Percentiles rank a stretch among this genome's conserved stretches.
Conservation (phyloP, 2,797 vertebrate species). For the Falco naumanni region DNA sequence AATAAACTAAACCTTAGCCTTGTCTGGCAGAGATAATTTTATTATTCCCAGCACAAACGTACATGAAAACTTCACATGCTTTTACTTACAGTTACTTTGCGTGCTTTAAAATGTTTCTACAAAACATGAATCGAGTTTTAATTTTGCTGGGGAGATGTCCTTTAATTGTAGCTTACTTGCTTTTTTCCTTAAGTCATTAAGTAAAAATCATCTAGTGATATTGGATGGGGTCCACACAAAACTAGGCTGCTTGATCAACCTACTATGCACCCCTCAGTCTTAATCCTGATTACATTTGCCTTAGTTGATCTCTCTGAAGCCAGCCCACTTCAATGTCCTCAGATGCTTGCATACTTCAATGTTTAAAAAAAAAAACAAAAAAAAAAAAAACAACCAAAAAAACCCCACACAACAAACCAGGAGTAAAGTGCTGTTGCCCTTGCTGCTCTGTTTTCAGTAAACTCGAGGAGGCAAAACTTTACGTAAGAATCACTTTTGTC, state of each 20-base stretch:
- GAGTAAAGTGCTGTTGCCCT: not conserved
- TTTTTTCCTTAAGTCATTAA: not conserved
- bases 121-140: not conserved
- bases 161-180: not conserved
- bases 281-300: constrained; percentile 67
- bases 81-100: not conserved
- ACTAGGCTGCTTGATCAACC: constrained; percentile 9
- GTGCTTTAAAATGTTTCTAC: not conserved
- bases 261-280: not conserved
- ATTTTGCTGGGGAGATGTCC: not conserved
- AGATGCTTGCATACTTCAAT: constrained; percentile 59
- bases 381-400: too few relatives aligned
- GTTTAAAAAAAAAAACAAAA: not conserved
- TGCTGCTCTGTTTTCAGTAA: constrained; percentile 5
- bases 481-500: not conserved
- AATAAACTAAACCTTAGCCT: not conserved
- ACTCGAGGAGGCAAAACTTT: not conserved
- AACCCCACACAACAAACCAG: not conserved
- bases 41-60: not conserved
- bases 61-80: not conserved
- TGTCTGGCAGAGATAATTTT: not conserved
- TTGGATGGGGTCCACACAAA: not conserved
- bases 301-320: constrained; percentile 52
- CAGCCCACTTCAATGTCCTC: constrained; percentile 54
- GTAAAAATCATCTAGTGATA: not conserved